phyloP scores from a whole-genome alignment of 2,888 invertebrate species.

The Craniophora ligustri region DNA sequence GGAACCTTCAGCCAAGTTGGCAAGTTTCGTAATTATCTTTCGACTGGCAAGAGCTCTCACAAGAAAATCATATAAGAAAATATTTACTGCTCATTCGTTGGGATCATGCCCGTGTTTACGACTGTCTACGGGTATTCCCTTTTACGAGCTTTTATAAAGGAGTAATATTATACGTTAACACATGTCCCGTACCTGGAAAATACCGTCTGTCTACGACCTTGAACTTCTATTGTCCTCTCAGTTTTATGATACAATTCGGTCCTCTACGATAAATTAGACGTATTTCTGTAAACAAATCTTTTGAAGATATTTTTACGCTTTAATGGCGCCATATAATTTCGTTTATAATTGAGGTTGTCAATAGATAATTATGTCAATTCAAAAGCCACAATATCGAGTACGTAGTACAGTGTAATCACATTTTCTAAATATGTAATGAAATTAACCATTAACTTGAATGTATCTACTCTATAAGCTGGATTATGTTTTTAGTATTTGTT shows the following conservation, averaged over 20 bases:
- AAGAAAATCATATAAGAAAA: constrained; percentile 26
- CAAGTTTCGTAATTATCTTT: constrained; percentile 4
- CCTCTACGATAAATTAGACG: background rate
- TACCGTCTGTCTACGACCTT: constrained; percentile 34
- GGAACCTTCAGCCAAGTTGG: background rate
- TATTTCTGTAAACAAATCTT: too few species aligned
- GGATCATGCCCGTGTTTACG: constrained; percentile 28
- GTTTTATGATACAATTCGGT: constrained; percentile 15
- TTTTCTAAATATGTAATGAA: too few species aligned
- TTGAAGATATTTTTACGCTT: too few species aligned
- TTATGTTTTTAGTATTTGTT: too few species aligned
- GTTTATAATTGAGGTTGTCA: too few species aligned
- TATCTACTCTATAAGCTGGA: too few species aligned
- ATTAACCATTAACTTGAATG: too few species aligned
- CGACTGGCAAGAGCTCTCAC: background rate
- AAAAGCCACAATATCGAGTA: too few species aligned
- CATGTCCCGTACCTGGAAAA: constrained; percentile 36
- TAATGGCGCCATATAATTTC: too few species aligned
- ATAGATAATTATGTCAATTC: too few species aligned
- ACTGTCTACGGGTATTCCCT: constrained; percentile 37
- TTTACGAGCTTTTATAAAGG: constrained; percentile 39
- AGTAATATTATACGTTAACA: constrained; percentile 37
- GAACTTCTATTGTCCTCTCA: constrained; percentile 46
- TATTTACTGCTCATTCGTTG: constrained; percentile 24
- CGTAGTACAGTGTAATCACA: too few species aligned